Evolutionary conservation across 2,888 invertebrate species (phyloP).

Genomic region (Agonopterix heracliana): DNA sequence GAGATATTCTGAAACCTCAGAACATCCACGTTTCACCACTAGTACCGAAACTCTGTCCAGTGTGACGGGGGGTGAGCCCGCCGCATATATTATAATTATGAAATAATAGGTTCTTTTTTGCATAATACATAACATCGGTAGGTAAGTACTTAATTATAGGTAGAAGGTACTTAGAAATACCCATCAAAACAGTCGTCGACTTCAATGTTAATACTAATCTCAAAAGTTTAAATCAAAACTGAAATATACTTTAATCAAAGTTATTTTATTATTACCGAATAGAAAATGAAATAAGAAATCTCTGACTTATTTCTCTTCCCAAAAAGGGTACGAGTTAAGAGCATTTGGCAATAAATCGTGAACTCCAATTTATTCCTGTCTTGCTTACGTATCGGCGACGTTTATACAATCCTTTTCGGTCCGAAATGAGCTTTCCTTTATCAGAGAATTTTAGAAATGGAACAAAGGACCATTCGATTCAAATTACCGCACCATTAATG

Average conservation of each 20-base stretch:
- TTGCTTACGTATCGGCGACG: constrained; percentile 52
- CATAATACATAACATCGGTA: too few species aligned
- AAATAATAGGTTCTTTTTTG: too few species aligned
- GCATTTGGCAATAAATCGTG: constrained; percentile 70
- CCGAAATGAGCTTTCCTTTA: constrained; percentile 50
- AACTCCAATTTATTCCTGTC: constrained; percentile 65
- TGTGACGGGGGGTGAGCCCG: too few species aligned
- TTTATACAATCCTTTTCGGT: constrained; percentile 52
- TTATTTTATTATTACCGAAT: constrained; percentile 11
- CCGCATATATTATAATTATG: too few species aligned
- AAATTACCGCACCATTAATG: constrained; percentile 43
- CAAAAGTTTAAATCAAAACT: neutral
- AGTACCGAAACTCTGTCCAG: too few species aligned
- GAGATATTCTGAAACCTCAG: too few species aligned
- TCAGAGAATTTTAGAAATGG: constrained; percentile 38
- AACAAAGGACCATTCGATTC: constrained; percentile 59
- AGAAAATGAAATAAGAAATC: constrained; percentile 37
- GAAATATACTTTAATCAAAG: constrained; percentile 17
- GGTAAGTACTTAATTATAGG: too few species aligned
- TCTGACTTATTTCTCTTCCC: constrained; percentile 34
- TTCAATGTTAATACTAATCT: too few species aligned
- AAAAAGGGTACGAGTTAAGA: constrained; percentile 58
- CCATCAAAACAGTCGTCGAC: too few species aligned
- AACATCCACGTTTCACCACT: too few species aligned
- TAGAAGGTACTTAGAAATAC: too few species aligned